These are phyloP conservation scores for Drosophila engyochracea DNA, from an alignment of 2,888 invertebrate genomes.

Conservation along the genomic window DNA sequence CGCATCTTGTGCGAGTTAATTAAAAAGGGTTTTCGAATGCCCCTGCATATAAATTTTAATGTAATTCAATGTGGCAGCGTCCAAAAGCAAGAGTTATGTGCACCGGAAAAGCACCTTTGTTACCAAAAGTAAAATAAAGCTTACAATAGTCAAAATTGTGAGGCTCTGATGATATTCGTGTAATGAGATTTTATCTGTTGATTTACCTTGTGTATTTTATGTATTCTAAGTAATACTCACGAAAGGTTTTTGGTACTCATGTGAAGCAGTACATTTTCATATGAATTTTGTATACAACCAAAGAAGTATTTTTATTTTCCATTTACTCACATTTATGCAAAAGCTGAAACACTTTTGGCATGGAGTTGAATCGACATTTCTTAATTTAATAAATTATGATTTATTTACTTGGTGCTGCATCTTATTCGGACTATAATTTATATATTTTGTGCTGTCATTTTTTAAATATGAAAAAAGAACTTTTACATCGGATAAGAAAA, in stretches of 20 bases:
- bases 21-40: constrained; percentile 68
- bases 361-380: neutral
- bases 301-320: neutral
- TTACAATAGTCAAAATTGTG: constrained; percentile 14
- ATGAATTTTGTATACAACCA: neutral
- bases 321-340: neutral
- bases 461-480: neutral
- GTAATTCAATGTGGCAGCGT: constrained; percentile 38
- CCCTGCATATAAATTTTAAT: constrained; percentile 39
- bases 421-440: neutral
- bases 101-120: neutral
- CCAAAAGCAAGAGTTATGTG: constrained; percentile 44
- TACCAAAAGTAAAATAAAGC: constrained; percentile 15
- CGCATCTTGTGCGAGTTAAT: constrained; percentile 70
- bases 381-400: neutral
- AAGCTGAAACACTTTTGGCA: neutral
- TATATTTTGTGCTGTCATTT: neutral
- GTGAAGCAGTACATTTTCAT: neutral
- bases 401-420: neutral
- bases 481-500: neutral
- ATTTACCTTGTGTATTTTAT: too few species aligned
- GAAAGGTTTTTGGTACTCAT: neutral
- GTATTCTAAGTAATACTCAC: neutral
- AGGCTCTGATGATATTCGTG: constrained; percentile 10
- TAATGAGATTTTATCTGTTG: constrained; percentile 8